Conservation (phyloP, 2,113 vertebrate species). For the Paradoxurus hermaphroditus region DNA sequence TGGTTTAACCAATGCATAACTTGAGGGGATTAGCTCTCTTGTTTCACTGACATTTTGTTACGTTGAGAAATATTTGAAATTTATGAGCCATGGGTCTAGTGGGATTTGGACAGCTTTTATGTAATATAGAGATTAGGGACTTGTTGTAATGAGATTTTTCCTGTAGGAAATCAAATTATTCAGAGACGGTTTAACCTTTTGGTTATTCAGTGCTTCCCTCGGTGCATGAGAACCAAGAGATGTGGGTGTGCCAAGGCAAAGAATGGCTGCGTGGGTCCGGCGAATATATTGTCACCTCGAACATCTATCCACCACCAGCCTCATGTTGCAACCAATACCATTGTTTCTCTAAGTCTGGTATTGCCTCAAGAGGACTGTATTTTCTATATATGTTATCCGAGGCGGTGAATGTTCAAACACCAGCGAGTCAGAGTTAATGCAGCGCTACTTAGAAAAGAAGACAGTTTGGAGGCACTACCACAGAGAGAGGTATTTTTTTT, state of each 20-base stretch:
- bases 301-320: fast-evolving
- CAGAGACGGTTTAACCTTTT: neutral
- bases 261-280: neutral
- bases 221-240: neutral
- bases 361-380: neutral
- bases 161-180: constrained; percentile 22
- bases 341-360: neutral
- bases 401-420: neutral
- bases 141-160: neutral
- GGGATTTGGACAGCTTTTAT: neutral
- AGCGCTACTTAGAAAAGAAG: neutral
- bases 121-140: neutral
- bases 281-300: neutral
- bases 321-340: neutral
- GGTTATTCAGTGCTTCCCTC: neutral
- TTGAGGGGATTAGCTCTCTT: neutral
- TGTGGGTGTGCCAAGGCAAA: neutral
- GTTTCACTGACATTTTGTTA: constrained; percentile 11
- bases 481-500: neutral
- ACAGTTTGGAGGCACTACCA: neutral
- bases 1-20: neutral
- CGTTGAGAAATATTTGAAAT: constrained; percentile 31
- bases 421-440: neutral
- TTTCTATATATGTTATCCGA: neutral
- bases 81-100: neutral